These are phyloP conservation scores for Sebastes taczanowskii DNA, from an alignment of 2,797 vertebrate species.

Conservation along the genomic window DNA sequence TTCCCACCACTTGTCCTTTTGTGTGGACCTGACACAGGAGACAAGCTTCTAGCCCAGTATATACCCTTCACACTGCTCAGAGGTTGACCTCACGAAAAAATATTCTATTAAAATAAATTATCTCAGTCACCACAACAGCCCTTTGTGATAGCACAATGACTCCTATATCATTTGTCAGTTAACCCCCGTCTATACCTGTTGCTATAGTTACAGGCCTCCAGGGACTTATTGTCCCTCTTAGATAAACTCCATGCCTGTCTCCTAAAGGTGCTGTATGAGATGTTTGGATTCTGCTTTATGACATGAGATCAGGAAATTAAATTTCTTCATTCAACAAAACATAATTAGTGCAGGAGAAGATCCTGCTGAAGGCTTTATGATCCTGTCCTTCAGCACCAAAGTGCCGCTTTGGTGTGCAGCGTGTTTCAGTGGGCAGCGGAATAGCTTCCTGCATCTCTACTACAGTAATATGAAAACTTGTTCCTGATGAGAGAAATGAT, in stretches of 20 bases:
- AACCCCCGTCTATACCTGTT: neutral
- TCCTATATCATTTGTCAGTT: too few relatives aligned
- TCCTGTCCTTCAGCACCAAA: neutral
- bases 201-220: neutral
- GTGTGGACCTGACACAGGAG: neutral
- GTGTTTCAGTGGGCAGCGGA: neutral
- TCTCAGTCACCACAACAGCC: too few relatives aligned
- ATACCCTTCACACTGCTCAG: neutral
- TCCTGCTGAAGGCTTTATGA: neutral
- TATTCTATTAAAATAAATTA: neutral
- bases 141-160: neutral
- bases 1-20: too few relatives aligned
- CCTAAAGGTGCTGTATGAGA: neutral
- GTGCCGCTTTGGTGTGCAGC: neutral
- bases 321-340: neutral
- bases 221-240: neutral
- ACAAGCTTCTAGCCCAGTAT: neutral
- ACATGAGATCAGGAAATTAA: neutral
- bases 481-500: neutral
- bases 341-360: neutral
- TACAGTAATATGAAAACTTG: neutral
- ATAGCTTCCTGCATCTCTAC: neutral
- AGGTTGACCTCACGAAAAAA: neutral
- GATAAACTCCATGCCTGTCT: neutral
- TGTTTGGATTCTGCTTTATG: neutral